Evolutionary conservation across 2,113 vertebrate genomes (phyloP), one percentile per base, ranked within the genome.

Genomic region (Elephas maximus): DNA sequence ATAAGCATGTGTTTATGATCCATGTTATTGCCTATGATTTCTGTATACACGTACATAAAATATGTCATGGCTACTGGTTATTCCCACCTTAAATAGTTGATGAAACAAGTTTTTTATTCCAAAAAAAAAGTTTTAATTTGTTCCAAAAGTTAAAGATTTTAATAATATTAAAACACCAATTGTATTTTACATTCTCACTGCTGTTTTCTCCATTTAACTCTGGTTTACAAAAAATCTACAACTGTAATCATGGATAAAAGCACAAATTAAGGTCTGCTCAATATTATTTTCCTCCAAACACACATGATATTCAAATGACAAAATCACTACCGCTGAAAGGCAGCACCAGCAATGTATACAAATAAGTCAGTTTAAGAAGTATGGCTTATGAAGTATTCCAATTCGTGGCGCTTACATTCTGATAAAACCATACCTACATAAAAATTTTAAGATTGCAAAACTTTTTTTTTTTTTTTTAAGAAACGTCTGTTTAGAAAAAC

Each of bases 231-330:
- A 94, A 51, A 79, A 71, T 57, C 51, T 45, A 10, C 37, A 95
- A 44, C 10, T 78, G 73, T 1, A 93, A 37, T 74, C 21, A 94
- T 11, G 10, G 18, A 63, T 73, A 78, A 95, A 96, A 89, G 8
- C 26, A 26, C 1, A 95, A 95, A 95, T 82, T 37, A 80, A 87
- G 8, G 90, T 57, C 0, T 73, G 28, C 44, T 94, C 45, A 79
- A 53, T 83, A 86, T 76, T 82, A 45, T n/a, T 94, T 97, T 89
- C 74, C n/a, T 94, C 21, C 33, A 96, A 65, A 71, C 96, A 76
- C 45, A 86, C 15, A 41, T 88, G 87, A 71, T 65, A 96, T 44
- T 90, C 41, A 91, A 96, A 86, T 76, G 94, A 88, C 26, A 92
- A 87, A 94, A 77, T 83, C 91, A 96, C 7, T 26, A 73, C n/a